Percentiles rank a stretch among this genome's conserved stretches.
These are phyloP conservation scores for Chaetops frenatus DNA, from an alignment of 2,113 vertebrate genomes.

Conservation along the genomic window DNA sequence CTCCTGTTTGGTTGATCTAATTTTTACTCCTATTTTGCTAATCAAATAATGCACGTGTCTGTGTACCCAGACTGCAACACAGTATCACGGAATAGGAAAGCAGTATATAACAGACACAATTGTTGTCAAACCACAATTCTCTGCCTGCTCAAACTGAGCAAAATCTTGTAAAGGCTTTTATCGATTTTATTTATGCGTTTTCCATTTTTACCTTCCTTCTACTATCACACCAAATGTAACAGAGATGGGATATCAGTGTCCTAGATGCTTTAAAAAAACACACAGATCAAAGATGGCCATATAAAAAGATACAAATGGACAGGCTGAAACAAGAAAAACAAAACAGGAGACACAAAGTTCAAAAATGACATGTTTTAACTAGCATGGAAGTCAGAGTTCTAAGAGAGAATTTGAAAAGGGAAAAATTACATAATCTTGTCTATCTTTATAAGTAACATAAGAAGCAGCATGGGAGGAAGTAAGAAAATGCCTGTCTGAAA, in stretches of 20 bases:
- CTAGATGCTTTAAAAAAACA: background rate
- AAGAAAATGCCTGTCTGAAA: background rate
- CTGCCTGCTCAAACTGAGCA: background rate
- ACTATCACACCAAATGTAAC: background rate
- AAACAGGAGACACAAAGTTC: background rate
- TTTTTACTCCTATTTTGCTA: background rate
- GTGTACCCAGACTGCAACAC: background rate
- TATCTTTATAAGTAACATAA: background rate
- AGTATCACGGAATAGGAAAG: background rate
- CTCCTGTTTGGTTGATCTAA: background rate
- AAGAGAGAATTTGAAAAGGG: background rate
- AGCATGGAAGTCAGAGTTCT: background rate
- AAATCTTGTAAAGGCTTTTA: background rate
- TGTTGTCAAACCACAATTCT: background rate
- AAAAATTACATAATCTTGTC: background rate
- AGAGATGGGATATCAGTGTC: background rate
- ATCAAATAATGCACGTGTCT: background rate
- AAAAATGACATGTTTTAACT: background rate
- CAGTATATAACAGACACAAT: background rate
- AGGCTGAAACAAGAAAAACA: background rate
- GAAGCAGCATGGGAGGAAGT: background rate
- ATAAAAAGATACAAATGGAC: background rate
- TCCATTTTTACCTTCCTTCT: background rate
- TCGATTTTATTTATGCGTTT: background rate
- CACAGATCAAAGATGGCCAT: background rate